Percentiles rank a stretch among this genome's conserved stretches.
phyloP scores from a whole-genome alignment of 1,140 invertebrate genomes.

The Aricia agestis region DNA sequence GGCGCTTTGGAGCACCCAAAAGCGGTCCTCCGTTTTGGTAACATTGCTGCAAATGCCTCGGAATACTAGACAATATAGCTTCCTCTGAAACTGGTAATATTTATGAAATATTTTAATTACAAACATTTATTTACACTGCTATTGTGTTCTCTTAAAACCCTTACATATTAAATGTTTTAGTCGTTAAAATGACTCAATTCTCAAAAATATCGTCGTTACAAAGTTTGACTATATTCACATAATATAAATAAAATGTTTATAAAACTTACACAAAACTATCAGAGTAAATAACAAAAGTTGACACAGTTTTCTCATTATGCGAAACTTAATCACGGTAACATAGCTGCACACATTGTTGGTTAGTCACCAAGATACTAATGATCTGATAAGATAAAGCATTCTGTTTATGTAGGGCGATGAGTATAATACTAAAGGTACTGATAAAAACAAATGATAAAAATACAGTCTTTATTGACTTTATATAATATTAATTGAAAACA shows the following conservation, averaged over 20 bases:
- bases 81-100: constrained; percentile 32
- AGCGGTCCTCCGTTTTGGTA: constrained; percentile 65
- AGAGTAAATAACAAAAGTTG: constrained; percentile 24
- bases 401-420: constrained; percentile 36
- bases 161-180: too few species aligned
- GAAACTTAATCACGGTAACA: constrained; percentile 27
- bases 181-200: too few species aligned
- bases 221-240: background rate
- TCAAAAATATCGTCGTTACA: background rate
- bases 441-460: constrained; percentile 3
- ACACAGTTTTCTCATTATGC: constrained; percentile 32
- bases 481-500: background rate
- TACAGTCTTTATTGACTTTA: background rate
- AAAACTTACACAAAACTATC: constrained; percentile 28
- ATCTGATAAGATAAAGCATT: constrained; percentile 41
- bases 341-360: background rate
- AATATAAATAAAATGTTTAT: too few species aligned
- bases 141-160: too few species aligned
- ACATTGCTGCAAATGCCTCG: constrained; percentile 70
- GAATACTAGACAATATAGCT: constrained; percentile 63
- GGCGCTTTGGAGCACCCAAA: constrained; percentile 64
- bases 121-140: too few species aligned
- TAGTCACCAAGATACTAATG: constrained; percentile 26
- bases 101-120: background rate
- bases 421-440: background rate